Evolutionary conservation across 2,113 vertebrate genomes (phyloP), one percentile per base, ranked within the genome.

Genomic region (Ornithorhynchus anatinus): DNA sequence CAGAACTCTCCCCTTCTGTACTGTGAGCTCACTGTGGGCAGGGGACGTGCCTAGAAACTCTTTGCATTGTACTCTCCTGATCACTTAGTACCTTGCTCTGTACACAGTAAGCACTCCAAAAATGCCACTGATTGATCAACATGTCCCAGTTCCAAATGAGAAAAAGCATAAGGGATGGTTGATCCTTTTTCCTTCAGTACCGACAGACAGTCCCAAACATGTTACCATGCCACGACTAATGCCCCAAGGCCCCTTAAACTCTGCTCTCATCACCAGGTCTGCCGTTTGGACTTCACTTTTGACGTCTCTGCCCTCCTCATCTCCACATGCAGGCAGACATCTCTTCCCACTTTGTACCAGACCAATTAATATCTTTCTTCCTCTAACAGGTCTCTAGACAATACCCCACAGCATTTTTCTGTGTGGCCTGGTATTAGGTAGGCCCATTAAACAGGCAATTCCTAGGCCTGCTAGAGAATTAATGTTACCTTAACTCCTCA

Each of bases 391-490:
- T 86, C 88, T 89, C 84, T 69, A 80, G 87, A 81, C 76, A 86
- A 90, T 90, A 88, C 80, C 72, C 62, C 86, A 63, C 73, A 76
- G 19, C 79, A 77, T 85, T 90, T 84, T 62, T 84, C 82, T 86
- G 60, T 83, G 75, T 86, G 82, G 79, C 59, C 80, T 84, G 78
- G 72, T 76, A 85, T 86, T 88, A 89, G 86, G 82, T 54, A 88
- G 87, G 84, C 84, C 84, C 82, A 85, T 86, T 89, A 84, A 90
- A 86, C 58, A 84, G 77, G 78, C 82, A 86, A 47, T 61, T 88
- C 58, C 48, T 85, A 77, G 75, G 59, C 77, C 47, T 86, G 79
- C 57, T 61, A 52, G 51, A 81, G 77, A 85, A 84, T 79, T 81
- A 77, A 85, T 68, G 59, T 61, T 53, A 45, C 38, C 17, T 88